Evolutionary conservation across 2,797 vertebrate species (phyloP), one percentile per base, ranked within the genome.

Genomic region (Rhynchonycteris naso): DNA sequence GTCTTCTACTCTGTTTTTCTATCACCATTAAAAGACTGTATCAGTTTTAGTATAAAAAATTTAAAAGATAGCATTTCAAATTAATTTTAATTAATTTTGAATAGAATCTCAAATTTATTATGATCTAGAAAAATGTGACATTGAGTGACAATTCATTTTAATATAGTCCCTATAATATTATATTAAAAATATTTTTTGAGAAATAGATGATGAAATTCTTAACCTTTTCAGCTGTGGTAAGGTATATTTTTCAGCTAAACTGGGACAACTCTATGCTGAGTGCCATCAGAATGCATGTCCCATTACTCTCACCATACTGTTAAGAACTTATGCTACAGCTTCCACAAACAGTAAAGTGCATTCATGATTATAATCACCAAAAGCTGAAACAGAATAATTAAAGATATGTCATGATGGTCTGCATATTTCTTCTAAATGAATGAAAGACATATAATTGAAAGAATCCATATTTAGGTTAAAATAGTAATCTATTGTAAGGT

Each of bases 71-170:
- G 1, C 33, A 1, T 33, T 47, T 66, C 13, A 82, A 90, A 35
- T 56, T 89, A 56, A 72, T 79, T 83, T 72, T 50, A 66, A 93
- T 82, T 71, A 85, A 71, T 33, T 71, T 88, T 78, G 14, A 56
- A 61, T 87, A 38, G 24, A 76, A 82, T 93, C 78, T 0, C 4
- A 38, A 58, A 50, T 82, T 71, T 76, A 87, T 61, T 87, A 28
- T 63, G 6, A 50, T 83, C 61, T 58, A 69, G 5, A 24, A 87
- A 87, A 63, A 87, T 10, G 26, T 76, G 18, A 43, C 59, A 80
- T 74, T 56, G 22, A 69, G 54, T 35, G 35, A 56, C 21, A 47
- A 50, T 38, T 47, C 22, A 75, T 54, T 18, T 63, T 75, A 75
- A 68, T 59, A 26, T 71, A 87, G 75, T 56, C 8, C 35, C 15